Base-by-base conservation (phyloP, 2,113 vertebrate species). In the Aplodontia rufa region DNA sequence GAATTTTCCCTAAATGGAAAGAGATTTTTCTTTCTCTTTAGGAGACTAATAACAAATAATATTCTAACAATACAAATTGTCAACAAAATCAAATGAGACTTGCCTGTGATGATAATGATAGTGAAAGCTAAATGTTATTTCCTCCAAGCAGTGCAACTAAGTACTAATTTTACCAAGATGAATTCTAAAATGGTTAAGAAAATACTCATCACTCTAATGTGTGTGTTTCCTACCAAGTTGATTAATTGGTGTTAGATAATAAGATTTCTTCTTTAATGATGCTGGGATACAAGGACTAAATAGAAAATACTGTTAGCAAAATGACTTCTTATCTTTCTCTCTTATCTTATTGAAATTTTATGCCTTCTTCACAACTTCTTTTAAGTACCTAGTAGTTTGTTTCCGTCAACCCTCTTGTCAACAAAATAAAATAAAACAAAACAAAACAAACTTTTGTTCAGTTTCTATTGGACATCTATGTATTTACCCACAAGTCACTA, bases 121-220 rank as follows among this genome's bases (percentile, higher is more conserved):
- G 35, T 58, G 12, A 92, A 94, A 88, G 6, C 71, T 80, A 91
- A 97, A 94, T 94, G 42, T 32, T 79, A 95, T 91, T 93, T 93
- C 17, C 32, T 81, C 9, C 42, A 69, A 84, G 53, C 58, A 93
- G 10, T 74, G 10, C 13, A 58, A 88, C 19, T 62, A 91, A 94
- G 94, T 74, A 87, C 58, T 87, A 87, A 93, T 96, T 96, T 90
- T 87, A 93, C 42, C 37, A 74, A 42, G 60, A 93, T 87, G 66
- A 76, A 37, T 96, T 94, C 53, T 81, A 84, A 94, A 96, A 87
- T 90, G 72, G 45, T 80, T 74, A 87, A 66, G 74, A 92, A 94
- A 93, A 88, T 71, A 20, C 5, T 94, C 47, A 96, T 66, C 42
- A 72, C 1, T 28, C 14, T 95, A 89, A 86, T 95, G 32, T 79